phyloP scores from a whole-genome alignment of 2,113 vertebrate genomes.

The Emydura subglobosa region DNA sequence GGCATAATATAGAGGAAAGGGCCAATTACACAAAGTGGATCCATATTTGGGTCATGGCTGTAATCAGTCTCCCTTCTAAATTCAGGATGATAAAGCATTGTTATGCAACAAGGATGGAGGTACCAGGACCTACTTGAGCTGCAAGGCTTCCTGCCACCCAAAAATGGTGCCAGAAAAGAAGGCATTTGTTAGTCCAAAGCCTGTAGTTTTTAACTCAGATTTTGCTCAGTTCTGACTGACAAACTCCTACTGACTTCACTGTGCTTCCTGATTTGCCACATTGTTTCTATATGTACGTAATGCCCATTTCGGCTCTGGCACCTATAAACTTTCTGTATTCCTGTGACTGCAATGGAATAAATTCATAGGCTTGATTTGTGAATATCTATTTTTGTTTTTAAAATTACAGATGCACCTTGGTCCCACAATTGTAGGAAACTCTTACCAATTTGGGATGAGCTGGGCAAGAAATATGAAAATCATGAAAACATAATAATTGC shows the following conservation, averaged over 20 bases:
- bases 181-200: not conserved
- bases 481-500: slow-evolving; percentile 82
- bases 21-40: not conserved
- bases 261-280: not conserved
- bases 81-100: not conserved
- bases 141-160: not conserved
- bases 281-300: not conserved
- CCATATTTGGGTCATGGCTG: not conserved
- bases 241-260: not conserved
- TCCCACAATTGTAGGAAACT: slow-evolving; percentile 79
- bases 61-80: not conserved
- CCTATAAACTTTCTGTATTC: not conserved
- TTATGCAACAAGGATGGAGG: not conserved
- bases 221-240: not conserved
- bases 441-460: slow-evolving; percentile 86
- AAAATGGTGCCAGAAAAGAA: not conserved
- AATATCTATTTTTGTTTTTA: not conserved
- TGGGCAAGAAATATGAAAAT: slow-evolving; percentile 82
- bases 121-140: not conserved
- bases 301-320: not conserved
- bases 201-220: not conserved
- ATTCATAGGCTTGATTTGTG: not conserved
- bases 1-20: not conserved
- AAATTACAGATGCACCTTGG: slow-evolving; percentile 88
- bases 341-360: rapidly evolving